Conservation (phyloP, 2,113 vertebrate genomes). For the Abramis brama region DNA sequence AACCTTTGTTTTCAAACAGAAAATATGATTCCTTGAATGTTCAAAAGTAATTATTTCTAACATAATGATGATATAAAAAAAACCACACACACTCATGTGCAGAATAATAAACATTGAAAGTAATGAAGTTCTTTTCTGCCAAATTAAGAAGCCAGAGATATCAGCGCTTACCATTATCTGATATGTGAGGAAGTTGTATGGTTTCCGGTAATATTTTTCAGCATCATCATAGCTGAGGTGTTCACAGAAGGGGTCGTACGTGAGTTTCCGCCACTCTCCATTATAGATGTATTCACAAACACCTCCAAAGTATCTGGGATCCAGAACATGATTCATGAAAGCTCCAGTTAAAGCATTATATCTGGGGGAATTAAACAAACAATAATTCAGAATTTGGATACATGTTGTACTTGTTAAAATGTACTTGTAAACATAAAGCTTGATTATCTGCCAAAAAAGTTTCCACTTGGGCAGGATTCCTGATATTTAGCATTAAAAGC, state of each 20-base stretch:
- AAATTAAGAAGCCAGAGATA: background rate
- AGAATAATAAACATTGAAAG: background rate
- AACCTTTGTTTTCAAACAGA: too few relatives aligned
- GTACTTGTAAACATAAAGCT: too few relatives aligned
- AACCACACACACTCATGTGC: too few relatives aligned
- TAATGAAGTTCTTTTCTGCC: background rate
- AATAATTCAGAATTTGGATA: background rate
- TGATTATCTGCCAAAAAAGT: background rate
- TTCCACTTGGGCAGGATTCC: background rate
- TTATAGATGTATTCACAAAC: conserved; percentile 90
- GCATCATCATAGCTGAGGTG: conserved; percentile 84
- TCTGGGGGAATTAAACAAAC: conserved; percentile 63
- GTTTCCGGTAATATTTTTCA: conserved; percentile 90
- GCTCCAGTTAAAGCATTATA: conserved; percentile 82
- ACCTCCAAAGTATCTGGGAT: conserved; percentile 83
- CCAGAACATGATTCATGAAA: conserved; percentile 73
- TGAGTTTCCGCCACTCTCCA: conserved; percentile 88
- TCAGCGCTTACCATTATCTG: conserved; percentile 79
- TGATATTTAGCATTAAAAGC: background rate
- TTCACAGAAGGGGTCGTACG: conserved; percentile 85
- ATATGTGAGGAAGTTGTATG: conserved; percentile 89
- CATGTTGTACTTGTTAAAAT: background rate
- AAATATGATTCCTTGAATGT: too few relatives aligned
- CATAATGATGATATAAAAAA: too few relatives aligned
- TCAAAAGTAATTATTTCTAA: too few relatives aligned